Base-by-base conservation (phyloP, 2,888 invertebrate genomes). In the Bellardia bayeri region DNA sequence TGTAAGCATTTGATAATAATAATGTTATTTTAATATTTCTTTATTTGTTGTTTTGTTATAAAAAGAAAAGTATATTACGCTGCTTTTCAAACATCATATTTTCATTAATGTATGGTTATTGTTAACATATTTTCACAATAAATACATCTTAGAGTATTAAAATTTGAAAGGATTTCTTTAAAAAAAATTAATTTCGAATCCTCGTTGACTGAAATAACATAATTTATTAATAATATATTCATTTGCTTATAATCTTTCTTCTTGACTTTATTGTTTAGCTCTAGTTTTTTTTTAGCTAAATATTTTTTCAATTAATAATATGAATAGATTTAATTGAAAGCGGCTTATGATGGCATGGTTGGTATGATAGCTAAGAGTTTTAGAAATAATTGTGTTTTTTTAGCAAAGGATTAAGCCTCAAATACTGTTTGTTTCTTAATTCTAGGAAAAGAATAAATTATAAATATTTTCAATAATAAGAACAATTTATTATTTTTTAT, bases 181-280 rank as follows among this genome's bases (percentile, higher is more conserved):
- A n/a, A 51, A 51, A 33, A 33, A 51, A n/a, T n/a, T 51, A 14
- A 69, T 51, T 51, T 33, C 3, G 9, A 51, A 45, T 30, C 23
- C 7, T n/a, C 40, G 2, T 9, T 45, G 64, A 42, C 72, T 81
- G 72, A 69, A 82, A 68, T 42, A 82, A 82, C 82, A 82, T 75
- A 33, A 82, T 82, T 75, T 75, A 75, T 58, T 54, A 64, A 66
- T 68, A 75, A 68, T 82, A n/a, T 40, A 14, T 30, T 61, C 11
- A 49, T 14, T 33, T 37, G n/a, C 13, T 14, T 64, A 0, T 3
- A 40, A 64, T 58, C 16, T 30, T 82, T 75, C 40, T 37, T 82
- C 16, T 82, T 82, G 82, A 82, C 82, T 82, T 75, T 49, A 75
- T 82, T 82, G 82, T 82, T 82, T 75, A 33, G 63, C 74, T 75